Evolutionary conservation across 2,113 vertebrate genomes (phyloP).

Genomic region (Fregetta grallaria): DNA sequence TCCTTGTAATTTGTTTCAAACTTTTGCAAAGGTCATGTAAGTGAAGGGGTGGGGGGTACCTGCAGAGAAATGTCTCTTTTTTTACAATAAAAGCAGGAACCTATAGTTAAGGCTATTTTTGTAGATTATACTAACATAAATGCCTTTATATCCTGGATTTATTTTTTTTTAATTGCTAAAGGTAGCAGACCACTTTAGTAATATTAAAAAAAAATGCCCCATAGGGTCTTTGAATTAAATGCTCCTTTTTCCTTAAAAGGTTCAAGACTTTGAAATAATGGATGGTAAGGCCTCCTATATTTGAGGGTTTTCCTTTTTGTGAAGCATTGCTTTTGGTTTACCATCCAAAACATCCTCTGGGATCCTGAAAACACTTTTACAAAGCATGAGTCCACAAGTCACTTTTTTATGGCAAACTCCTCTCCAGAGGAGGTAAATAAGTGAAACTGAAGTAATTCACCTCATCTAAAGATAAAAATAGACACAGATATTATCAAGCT

Average conservation of each 20-base stretch:
- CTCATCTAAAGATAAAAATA: neutral
- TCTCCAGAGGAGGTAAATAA: neutral
- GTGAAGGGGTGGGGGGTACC: neutral
- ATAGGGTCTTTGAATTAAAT: constrained; percentile 33
- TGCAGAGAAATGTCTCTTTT: neutral
- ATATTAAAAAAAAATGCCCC: neutral
- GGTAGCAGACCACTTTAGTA: neutral
- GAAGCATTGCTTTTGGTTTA: constrained; percentile 34
- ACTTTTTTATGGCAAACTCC: neutral
- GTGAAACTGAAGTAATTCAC: neutral
- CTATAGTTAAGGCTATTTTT: neutral
- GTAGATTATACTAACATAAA: neutral
- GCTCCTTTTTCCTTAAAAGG: neutral
- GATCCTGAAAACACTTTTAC: neutral
- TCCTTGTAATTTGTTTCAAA: constrained; percentile 15
- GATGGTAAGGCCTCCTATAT: neutral
- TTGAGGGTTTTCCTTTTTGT: constrained; percentile 1
- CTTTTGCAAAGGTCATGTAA: neutral
- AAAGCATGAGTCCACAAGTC: neutral
- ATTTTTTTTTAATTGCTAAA: neutral
- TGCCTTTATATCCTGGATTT: neutral
- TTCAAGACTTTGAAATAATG: constrained; percentile 10
- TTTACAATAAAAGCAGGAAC: neutral
- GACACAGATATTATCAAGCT: neutral
- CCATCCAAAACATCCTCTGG: neutral